Evolutionary conservation across 2,113 vertebrate species (phyloP).

Genomic region (Hemichromis elongatus): DNA sequence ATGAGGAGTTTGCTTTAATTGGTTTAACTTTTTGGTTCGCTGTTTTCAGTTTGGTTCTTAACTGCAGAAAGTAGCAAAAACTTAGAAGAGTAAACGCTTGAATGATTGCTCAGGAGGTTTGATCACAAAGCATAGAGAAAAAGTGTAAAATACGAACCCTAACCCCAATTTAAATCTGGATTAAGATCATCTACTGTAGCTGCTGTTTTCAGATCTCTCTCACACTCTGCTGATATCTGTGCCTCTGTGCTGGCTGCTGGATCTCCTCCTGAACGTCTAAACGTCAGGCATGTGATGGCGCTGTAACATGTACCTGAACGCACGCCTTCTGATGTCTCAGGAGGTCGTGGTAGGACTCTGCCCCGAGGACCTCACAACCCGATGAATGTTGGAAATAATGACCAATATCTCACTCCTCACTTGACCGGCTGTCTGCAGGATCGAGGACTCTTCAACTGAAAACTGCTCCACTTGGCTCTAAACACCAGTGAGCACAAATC

Average conservation of each 20-base stretch:
- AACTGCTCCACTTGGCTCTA: background rate
- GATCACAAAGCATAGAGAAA: background rate
- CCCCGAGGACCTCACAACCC: background rate
- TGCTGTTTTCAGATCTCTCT: background rate
- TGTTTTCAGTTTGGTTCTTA: background rate
- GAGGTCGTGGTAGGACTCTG: background rate
- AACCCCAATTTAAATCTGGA: background rate
- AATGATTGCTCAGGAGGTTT: background rate
- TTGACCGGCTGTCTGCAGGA: background rate
- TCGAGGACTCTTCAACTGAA: background rate
- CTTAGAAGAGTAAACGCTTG: background rate
- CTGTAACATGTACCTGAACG: background rate
- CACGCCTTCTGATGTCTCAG: background rate
- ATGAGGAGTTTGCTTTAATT: background rate
- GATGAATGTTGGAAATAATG: background rate
- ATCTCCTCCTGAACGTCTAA: background rate
- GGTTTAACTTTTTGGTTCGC: background rate
- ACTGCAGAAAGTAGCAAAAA: background rate
- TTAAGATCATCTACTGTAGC: background rate
- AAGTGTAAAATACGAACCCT: background rate
- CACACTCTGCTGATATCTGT: background rate
- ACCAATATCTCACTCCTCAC: background rate
- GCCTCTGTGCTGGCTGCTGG: background rate
- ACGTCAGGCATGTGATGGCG: background rate
- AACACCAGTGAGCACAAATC: too few relatives aligned